Conservation (phyloP, 2,113 vertebrate genomes). For the Craseonycteris thonglongyai region DNA sequence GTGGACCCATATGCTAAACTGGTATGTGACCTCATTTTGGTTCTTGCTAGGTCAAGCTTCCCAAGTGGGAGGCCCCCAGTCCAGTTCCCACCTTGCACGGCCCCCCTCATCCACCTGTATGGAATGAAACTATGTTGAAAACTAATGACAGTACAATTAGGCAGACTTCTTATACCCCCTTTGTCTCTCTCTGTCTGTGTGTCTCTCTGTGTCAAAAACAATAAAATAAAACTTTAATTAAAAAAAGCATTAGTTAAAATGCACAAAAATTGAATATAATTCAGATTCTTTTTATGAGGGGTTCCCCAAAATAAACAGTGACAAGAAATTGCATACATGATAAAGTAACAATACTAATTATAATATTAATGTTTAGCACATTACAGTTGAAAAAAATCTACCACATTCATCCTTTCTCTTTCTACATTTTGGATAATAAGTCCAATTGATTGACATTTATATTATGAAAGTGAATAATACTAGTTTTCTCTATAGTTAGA, state of each 20-base stretch:
- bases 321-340: not conserved
- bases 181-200: too few species aligned
- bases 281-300: not conserved
- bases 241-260: not conserved
- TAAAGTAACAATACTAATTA: not conserved
- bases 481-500: not conserved
- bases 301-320: not conserved
- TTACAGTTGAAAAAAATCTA: not conserved
- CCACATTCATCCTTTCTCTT: not conserved
- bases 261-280: not conserved
- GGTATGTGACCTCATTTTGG: too few species aligned
- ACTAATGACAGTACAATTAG: too few species aligned
- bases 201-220: too few species aligned
- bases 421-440: not conserved
- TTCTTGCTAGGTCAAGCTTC: too few species aligned
- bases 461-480: not conserved
- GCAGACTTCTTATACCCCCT: too few species aligned
- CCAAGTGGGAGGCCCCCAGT: too few species aligned
- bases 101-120: too few species aligned
- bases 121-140: too few species aligned
- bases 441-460: not conserved
- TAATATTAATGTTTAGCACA: not conserved
- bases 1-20: too few species aligned
- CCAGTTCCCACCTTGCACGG: too few species aligned
- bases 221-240: too few species aligned